These are phyloP conservation scores for Halocynthia roretzi DNA, from an alignment of 23 tunicate genomes.

Conservation along the genomic window DNA sequence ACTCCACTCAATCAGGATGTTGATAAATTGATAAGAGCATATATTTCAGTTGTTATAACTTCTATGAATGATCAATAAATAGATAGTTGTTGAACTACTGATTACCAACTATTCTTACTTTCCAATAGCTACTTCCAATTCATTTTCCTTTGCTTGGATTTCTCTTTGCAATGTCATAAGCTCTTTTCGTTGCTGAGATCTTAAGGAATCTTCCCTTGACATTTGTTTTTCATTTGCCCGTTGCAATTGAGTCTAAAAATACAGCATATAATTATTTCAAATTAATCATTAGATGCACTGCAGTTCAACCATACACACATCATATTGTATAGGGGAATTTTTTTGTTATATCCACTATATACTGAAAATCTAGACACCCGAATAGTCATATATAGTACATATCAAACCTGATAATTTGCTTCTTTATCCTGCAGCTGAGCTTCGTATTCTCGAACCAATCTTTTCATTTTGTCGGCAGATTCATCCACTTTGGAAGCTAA, in stretches of 20 bases:
- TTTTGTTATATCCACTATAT: neutral
- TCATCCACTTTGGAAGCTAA: constrained; percentile 47
- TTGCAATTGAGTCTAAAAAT: constrained; percentile 3
- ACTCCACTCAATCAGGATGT: no score
- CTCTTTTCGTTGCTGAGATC: constrained; percentile 77
- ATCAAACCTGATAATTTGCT: constrained; percentile 38
- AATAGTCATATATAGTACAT: no score
- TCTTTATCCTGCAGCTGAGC: constrained; percentile 53
- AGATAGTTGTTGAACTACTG: no score
- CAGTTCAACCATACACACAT: no score
- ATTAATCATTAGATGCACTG: no score
- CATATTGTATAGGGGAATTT: neutral
- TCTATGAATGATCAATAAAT: no score
- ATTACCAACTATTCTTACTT: constrained; percentile 20
- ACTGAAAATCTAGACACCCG: neutral
- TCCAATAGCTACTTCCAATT: constrained; percentile 47
- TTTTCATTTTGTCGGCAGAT: constrained; percentile 58
- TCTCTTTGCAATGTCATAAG: constrained; percentile 61
- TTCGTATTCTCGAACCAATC: constrained; percentile 72
- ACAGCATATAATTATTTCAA: neutral
- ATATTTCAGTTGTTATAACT: no score
- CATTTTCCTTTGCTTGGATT: constrained; percentile 35
- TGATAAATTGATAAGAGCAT: no score
- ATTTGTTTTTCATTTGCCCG: constrained; percentile 17
- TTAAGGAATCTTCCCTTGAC: constrained; percentile 28